phyloP scores from a whole-genome alignment of 92 coral and sea anemone genomes.

The Umimayanthus chanpuru region DNA sequence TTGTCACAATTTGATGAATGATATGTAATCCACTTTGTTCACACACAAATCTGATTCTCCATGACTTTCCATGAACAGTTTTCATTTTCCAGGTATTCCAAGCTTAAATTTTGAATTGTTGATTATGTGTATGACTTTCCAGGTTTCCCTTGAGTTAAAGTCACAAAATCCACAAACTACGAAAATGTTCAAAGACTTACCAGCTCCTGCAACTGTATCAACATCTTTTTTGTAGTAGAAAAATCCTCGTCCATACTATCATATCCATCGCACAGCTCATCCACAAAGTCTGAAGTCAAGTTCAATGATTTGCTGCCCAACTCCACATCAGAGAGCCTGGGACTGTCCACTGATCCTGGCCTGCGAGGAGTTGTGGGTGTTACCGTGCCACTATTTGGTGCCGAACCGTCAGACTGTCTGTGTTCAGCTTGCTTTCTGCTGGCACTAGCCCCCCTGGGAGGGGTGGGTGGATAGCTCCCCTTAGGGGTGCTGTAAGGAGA shows the following conservation, averaged over 20 bases:
- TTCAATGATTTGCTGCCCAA: conserved; percentile 50
- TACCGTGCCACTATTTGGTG: conserved; percentile 68
- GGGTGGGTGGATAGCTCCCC: conserved; percentile 52
- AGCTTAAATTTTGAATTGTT: neutral
- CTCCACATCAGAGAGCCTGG: conserved; percentile 60
- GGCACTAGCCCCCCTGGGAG: conserved; percentile 33
- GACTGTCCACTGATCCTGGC: conserved; percentile 51
- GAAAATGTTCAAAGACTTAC: conserved; percentile 52
- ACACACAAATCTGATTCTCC: neutral
- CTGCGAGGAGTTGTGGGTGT: conserved; percentile 65
- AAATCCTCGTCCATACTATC: conserved; percentile 86
- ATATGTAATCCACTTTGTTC: too few relatives aligned
- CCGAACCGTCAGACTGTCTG: conserved; percentile 59
- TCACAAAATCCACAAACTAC: too few relatives aligned
- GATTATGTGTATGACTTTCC: too few relatives aligned
- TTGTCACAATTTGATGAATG: too few relatives aligned
- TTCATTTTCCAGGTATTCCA: neutral
- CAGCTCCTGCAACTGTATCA: conserved; percentile 74
- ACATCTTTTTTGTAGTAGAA: conserved; percentile 60
- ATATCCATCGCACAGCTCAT: conserved; percentile 73
- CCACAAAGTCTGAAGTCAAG: conserved; percentile 64
- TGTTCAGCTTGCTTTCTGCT: conserved; percentile 45
- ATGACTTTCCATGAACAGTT: neutral
- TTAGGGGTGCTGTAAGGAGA: conserved; percentile 49
- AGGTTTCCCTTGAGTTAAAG: neutral